These are phyloP conservation scores for Orthosia incerta DNA, from an alignment of 2,888 invertebrate species.

Conservation along the genomic window DNA sequence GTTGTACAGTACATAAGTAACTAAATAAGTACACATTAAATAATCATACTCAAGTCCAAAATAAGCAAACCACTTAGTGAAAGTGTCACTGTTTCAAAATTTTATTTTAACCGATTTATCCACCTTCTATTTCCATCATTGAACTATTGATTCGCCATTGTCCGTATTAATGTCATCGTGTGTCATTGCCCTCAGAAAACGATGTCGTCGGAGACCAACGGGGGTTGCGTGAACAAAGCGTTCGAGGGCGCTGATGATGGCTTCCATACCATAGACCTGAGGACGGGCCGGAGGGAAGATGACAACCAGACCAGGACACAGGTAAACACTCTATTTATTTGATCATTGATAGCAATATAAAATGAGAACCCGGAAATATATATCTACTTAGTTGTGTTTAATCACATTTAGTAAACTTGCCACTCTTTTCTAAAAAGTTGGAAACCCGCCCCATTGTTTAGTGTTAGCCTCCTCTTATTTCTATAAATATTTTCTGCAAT, in stretches of 20 bases:
- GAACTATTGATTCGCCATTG: conserved; percentile 17
- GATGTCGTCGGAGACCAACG: conserved; percentile 69
- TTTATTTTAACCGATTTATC: conserved; percentile 7
- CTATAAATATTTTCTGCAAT: no score
- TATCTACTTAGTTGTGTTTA: no score
- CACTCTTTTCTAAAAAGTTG: no score
- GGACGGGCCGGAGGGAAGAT: conserved; percentile 72
- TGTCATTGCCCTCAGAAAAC: conserved; percentile 59
- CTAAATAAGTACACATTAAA: background rate
- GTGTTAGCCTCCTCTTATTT: no score
- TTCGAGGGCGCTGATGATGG: conserved; percentile 86
- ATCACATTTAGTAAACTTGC: no score
- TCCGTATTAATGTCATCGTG: conserved; percentile 23
- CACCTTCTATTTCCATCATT: conserved; percentile 21
- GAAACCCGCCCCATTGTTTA: no score
- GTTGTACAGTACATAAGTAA: no score
- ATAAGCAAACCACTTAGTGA: background rate
- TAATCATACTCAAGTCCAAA: background rate
- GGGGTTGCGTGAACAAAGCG: conserved; percentile 85
- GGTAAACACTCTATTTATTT: conserved; percentile 51
- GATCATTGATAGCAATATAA: no score
- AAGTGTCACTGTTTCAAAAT: background rate
- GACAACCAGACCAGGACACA: conserved; percentile 59
- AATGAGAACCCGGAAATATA: no score
- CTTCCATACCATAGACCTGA: conserved; percentile 88